A percentile compares a stretch with the other conserved stretches of the same genome.
Evolutionary conservation across 2,888 invertebrate species (phyloP).

Genomic region (Dione vanillae): DNA sequence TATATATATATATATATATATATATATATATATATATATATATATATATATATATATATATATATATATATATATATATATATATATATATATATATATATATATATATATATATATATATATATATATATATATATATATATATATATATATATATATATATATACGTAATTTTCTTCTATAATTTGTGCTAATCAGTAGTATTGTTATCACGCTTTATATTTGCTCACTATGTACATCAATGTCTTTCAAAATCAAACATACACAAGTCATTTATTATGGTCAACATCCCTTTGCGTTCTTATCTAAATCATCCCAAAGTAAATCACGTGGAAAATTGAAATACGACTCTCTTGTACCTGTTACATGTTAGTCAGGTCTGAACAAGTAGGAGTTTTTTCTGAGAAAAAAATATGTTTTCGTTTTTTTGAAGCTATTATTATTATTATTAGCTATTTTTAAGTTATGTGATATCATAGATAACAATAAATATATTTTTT

Average conservation of each 20-base stretch:
- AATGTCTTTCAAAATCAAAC: slow-evolving; percentile 28
- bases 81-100: too few relatives aligned
- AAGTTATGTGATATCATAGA: too few relatives aligned
- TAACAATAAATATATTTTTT: slow-evolving; percentile 21
- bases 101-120: too few relatives aligned
- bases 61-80: too few relatives aligned
- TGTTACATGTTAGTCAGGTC: slow-evolving; percentile 61
- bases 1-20: too few relatives aligned
- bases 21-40: too few relatives aligned
- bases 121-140: too few relatives aligned
- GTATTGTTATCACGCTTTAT: not conserved
- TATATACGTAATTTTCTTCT: too few relatives aligned
- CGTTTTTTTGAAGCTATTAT: slow-evolving; percentile 30
- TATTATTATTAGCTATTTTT: too few relatives aligned
- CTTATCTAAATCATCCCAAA: slow-evolving; percentile 59
- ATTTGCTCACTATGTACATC: not conserved
- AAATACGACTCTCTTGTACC: slow-evolving; percentile 56
- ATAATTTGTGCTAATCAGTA: not conserved
- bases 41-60: too few relatives aligned
- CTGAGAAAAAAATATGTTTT: slow-evolving; percentile 56
- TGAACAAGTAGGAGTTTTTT: slow-evolving; percentile 62
- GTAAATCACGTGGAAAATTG: slow-evolving; percentile 80
- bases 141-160: too few relatives aligned
- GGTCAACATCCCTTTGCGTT: slow-evolving; percentile 40
- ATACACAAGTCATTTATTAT: slow-evolving; percentile 46